Evolutionary conservation across 2,888 invertebrate species (phyloP).

Genomic region (Lasioglossum calceatum): DNA sequence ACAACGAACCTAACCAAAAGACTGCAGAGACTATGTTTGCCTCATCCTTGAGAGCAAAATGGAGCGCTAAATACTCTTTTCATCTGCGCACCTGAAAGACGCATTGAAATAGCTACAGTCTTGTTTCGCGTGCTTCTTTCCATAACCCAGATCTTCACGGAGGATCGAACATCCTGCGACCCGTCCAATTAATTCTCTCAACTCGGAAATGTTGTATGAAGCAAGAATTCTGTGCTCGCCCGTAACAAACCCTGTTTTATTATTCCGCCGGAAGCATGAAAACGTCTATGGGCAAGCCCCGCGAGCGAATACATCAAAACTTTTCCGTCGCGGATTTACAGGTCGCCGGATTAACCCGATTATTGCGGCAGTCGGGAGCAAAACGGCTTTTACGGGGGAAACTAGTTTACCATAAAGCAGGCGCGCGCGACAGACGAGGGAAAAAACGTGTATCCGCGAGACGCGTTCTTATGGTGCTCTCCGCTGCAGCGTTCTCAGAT

Average conservation of each 20-base stretch:
- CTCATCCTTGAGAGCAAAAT: neutral
- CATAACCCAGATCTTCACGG: neutral
- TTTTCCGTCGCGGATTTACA: slow-evolving; percentile 40
- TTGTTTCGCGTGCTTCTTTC: neutral
- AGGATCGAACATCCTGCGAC: neutral
- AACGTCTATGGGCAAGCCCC: neutral
- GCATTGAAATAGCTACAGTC: neutral
- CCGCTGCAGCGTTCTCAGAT: neutral
- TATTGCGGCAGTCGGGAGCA: slow-evolving; percentile 69
- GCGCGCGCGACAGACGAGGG: neutral
- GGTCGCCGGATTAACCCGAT: slow-evolving; percentile 71
- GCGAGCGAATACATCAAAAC: slow-evolving; percentile 27
- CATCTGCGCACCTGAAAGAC: neutral
- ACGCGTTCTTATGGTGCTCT: neutral
- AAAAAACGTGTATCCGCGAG: slow-evolving; percentile 9
- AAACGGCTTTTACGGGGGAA: slow-evolving; percentile 18
- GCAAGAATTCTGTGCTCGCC: neutral
- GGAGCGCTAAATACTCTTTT: neutral
- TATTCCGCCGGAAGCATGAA: neutral
- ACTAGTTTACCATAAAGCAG: slow-evolving; percentile 36
- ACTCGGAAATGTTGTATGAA: neutral
- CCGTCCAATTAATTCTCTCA: neutral
- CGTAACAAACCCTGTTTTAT: neutral
- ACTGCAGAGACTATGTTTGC: neutral
- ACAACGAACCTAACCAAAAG: neutral